Base-by-base conservation (phyloP, 2,888 invertebrate genomes). In the Dicyrtoma fusca region DNA sequence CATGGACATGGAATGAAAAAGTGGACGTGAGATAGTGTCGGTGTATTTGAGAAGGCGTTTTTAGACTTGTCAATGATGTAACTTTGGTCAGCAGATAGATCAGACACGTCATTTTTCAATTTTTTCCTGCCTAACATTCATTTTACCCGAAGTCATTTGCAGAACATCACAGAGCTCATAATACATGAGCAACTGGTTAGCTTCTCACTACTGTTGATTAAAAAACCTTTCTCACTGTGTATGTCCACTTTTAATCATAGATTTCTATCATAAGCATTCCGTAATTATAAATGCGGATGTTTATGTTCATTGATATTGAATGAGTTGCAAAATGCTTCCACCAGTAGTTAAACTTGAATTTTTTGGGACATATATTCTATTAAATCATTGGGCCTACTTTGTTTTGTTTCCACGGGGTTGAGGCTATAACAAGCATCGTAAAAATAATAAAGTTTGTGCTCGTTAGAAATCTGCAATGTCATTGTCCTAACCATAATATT, bases 31-130 rank as follows among this genome's bases (percentile, higher is more conserved):
- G 71, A 55, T 71, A 75, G 73, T 73, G 75, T 75, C 75, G 75
- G 75, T 73, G 61, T 71, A 75, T 75, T 75, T 75, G 75, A 75
- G 69, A 73, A 75, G 75, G 71, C 71, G 74, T 72, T 69, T 72
- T 72, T 70, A 64, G 75, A 73, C 73, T 73, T 75, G 75, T 73
- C 75, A 73, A 75, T 75, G 73, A 73, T 75, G 75, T 75, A 73
- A 75, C 69, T 75, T 72, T 73, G 69, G 73, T 72, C 72, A 71
- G 71, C 57, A 65, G 71, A 69, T 64, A 72, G 75, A 73, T 72
- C 34, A 34, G 75, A 75, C 73, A 75, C 75, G 73, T 75, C 75
- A 75, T 75, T 75, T 75, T 70, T 75, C 75, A 73, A 63, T 66
- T 73, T 73, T 73, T 66, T 75, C 51, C 49, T 23, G 19, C 45